phyloP scores from a whole-genome alignment of 92 coral and sea anemone genomes.

The Galaxea fascicularis region DNA sequence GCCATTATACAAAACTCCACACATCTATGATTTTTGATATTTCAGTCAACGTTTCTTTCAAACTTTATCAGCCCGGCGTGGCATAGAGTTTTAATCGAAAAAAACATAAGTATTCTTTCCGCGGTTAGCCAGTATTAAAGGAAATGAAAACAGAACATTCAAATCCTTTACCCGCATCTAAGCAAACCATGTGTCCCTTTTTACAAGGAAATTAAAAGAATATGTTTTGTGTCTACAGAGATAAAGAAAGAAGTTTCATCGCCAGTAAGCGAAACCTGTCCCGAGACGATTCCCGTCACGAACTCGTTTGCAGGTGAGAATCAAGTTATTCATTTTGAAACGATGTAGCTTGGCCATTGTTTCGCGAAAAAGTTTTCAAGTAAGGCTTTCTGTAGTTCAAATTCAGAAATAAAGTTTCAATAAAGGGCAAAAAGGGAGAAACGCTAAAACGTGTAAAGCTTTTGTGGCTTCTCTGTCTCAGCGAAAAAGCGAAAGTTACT shows the following conservation, averaged over 20 bases:
- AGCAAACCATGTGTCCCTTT: slow-evolving; percentile 38
- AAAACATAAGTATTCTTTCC: neutral
- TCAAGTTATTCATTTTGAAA: slow-evolving; percentile 39
- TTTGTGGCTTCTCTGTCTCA: neutral
- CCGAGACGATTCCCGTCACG: slow-evolving; percentile 54
- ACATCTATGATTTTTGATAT: slow-evolving; percentile 8
- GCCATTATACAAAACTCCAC: slow-evolving; percentile 50
- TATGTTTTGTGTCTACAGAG: slow-evolving; percentile 60
- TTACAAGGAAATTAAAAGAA: neutral
- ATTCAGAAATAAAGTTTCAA: slow-evolving; percentile 53
- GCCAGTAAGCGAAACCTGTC: slow-evolving; percentile 71
- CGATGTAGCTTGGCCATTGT: slow-evolving; percentile 17
- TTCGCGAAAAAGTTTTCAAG: slow-evolving; percentile 12
- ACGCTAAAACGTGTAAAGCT: neutral
- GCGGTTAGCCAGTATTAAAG: neutral
- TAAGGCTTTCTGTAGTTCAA: slow-evolving; percentile 45
- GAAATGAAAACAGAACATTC: neutral
- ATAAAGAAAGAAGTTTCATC: slow-evolving; percentile 80
- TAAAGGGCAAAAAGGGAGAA: neutral
- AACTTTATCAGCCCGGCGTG: slow-evolving; percentile 31
- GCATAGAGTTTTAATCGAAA: neutral
- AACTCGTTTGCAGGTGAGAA: slow-evolving; percentile 39
- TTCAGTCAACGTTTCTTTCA: slow-evolving; percentile 4
- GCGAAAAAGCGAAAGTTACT: neutral
- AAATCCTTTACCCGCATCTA: slow-evolving; percentile 27